These are phyloP conservation scores for Acholoe squamosa DNA, from an alignment of 2,888 invertebrate genomes.

Conservation along the genomic window DNA sequence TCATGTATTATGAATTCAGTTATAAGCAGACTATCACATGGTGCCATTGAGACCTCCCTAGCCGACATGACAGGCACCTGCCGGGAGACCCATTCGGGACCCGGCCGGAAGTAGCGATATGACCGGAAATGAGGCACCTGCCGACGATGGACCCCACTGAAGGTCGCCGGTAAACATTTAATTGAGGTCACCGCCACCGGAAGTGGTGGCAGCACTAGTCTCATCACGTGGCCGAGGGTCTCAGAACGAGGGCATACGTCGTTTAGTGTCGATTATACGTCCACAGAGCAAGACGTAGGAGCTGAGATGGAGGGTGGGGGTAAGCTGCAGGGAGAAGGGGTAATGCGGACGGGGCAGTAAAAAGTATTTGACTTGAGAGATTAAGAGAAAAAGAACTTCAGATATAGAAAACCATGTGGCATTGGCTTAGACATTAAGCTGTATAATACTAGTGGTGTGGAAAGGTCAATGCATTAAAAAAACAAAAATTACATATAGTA, in stretches of 20 bases:
- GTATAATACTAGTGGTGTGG: no score
- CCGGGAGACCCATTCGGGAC: not conserved
- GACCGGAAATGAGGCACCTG: constrained; percentile 42
- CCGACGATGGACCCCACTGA: constrained; percentile 4
- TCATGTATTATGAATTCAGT: not conserved
- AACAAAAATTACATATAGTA: no score
- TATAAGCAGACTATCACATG: not conserved
- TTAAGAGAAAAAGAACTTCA: not conserved
- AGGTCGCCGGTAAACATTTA: constrained; percentile 51
- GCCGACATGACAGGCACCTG: not conserved
- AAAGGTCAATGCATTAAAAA: no score
- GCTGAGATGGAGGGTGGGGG: not conserved
- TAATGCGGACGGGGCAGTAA: not conserved
- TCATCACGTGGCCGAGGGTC: constrained; percentile 32
- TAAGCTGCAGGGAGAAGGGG: not conserved
- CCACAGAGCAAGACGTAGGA: not conserved
- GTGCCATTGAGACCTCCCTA: no score
- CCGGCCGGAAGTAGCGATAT: constrained; percentile 46
- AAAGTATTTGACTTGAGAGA: not conserved
- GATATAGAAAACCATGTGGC: not conserved
- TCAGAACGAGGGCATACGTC: not conserved
- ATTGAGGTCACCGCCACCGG: constrained; percentile 44
- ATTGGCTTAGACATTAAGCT: not conserved
- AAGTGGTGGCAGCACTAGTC: constrained; percentile 34
- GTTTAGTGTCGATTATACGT: constrained; percentile 19